Percentiles rank a stretch among this genome's conserved stretches.
Evolutionary conservation across 2,888 invertebrate species (phyloP).

Genomic region (Biston betularia): DNA sequence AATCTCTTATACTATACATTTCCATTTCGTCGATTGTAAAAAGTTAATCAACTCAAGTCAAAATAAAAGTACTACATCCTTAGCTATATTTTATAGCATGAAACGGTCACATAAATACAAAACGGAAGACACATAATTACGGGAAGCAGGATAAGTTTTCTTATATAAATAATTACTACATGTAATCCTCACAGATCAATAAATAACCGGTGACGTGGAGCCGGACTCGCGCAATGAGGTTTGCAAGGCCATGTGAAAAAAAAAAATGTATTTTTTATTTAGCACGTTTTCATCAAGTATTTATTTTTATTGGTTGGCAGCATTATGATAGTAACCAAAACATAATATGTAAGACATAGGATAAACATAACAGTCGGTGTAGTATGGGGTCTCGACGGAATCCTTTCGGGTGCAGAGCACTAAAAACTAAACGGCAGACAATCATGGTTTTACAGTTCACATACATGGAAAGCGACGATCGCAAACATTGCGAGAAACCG

Average conservation of each 20-base stretch:
- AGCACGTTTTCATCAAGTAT: too few species aligned
- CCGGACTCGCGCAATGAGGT: too few species aligned
- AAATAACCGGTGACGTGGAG: constrained; percentile 18
- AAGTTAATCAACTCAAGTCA: not conserved
- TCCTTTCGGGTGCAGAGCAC: not conserved
- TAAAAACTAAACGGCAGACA: constrained; percentile 37
- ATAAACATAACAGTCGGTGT: too few species aligned
- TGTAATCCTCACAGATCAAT: constrained; percentile 6
- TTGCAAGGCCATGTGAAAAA: too few species aligned
- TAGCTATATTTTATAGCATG: constrained; percentile 5
- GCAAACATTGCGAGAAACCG: constrained; percentile 54
- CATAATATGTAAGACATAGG: too few species aligned
- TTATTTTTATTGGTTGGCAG: too few species aligned
- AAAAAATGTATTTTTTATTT: too few species aligned
- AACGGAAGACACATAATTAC: constrained; percentile 22
- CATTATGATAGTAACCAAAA: too few species aligned
- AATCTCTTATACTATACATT: too few species aligned
- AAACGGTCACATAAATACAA: constrained; percentile 10
- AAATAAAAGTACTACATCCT: constrained; percentile 11
- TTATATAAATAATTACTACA: constrained; percentile 7
- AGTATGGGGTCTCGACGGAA: too few species aligned
- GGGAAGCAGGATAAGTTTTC: constrained; percentile 14
- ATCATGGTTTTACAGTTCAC: constrained; percentile 43
- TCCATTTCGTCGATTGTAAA: not conserved
- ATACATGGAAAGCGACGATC: constrained; percentile 47